Percentiles rank a stretch among this genome's conserved stretches.
Conservation (phyloP, 2,797 vertebrate species). For the Molothrus ater region DNA sequence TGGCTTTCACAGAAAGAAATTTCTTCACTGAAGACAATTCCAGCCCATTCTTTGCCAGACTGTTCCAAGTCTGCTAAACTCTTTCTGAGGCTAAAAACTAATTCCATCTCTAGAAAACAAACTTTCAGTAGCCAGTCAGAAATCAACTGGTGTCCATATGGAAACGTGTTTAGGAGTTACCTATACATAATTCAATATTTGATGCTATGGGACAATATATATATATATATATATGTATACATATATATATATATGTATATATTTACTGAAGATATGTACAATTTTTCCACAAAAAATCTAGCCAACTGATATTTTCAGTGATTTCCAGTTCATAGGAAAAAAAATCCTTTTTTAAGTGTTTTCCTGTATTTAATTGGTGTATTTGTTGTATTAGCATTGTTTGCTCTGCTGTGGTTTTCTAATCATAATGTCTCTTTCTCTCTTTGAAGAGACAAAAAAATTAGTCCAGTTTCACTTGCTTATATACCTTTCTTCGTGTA, state of each 20-base stretch:
- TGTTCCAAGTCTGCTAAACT: neutral
- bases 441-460: neutral
- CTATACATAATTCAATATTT: neutral
- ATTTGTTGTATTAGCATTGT: neutral
- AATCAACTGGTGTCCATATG: neutral
- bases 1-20: neutral
- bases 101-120: neutral
- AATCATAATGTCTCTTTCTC: neutral
- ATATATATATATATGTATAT: neutral
- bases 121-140: neutral
- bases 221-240: no score
- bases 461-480: neutral
- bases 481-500: neutral
- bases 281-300: neutral
- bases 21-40: neutral
- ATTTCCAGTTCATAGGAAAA: neutral
- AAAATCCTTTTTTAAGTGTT: neutral
- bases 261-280: fast-evolving
- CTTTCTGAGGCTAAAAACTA: neutral
- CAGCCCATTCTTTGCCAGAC: neutral
- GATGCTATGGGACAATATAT: fast-evolving
- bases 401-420: neutral
- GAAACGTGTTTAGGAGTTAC: neutral
- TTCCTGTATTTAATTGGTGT: neutral
- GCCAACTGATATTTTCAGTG: neutral